These are phyloP conservation scores for Todiramphus saurophagus DNA, from an alignment of 2,113 vertebrate species.

Conservation along the genomic window DNA sequence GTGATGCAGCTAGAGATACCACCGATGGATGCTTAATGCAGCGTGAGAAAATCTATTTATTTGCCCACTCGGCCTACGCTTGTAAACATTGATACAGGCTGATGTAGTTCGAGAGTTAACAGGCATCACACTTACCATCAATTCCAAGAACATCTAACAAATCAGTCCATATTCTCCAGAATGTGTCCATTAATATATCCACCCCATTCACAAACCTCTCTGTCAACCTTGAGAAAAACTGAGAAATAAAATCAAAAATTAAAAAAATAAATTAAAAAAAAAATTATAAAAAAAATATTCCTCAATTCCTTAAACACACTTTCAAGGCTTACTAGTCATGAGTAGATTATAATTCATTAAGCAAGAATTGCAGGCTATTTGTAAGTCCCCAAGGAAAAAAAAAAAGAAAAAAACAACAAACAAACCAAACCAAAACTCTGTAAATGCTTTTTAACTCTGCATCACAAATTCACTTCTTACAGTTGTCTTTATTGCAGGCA, in stretches of 20 bases:
- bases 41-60: neutral
- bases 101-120: neutral
- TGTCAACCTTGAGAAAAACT: constrained; percentile 93
- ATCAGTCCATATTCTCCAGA: constrained; percentile 95
- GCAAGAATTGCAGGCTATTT: neutral
- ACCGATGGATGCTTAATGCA: neutral
- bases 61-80: neutral
- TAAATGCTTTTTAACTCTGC: neutral
- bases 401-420: neutral
- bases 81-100: neutral
- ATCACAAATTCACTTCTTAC: neutral
- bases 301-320: neutral
- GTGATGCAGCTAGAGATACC: neutral
- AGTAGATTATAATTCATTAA: neutral
- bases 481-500: neutral
- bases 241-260: constrained; percentile 41
- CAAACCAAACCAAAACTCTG: neutral
- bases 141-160: constrained; percentile 94
- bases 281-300: neutral
- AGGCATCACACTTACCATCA: constrained; percentile 81
- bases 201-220: constrained; percentile 94
- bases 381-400: neutral
- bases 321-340: neutral
- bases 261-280: neutral
- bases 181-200: constrained; percentile 87